Base-by-base conservation (phyloP, 2,888 invertebrate genomes). In the Ichneumoninae sp. region DNA sequence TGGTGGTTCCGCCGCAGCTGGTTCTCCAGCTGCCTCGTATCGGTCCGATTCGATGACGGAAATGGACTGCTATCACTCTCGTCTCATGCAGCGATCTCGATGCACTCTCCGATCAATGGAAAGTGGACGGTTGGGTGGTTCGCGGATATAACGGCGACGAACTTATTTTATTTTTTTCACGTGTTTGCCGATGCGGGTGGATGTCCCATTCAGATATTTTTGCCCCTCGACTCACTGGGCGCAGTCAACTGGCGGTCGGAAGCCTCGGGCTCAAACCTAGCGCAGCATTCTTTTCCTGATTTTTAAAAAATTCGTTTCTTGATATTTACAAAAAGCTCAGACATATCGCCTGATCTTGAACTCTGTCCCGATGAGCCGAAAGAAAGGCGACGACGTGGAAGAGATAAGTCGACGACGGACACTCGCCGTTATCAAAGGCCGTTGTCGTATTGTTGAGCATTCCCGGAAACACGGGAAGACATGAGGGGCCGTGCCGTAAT, bases 31-130 rank as follows among this genome's bases (percentile, higher is more conserved):
- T 52, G 69, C 68, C 66, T 36, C 71, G 33, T 66, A 65, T 77
- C 69, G 63, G 16, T 4, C 5, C 50, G 52, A 78, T 52, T 69
- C 74, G 54, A 78, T 74, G 60, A 63, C 33, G 63, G 57, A 74
- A 76, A 66, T 66, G 52, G 26, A 52, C 16, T 36, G 74, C 74
- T 65, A 47, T 65, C 50, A 76, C 33, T 44, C 44, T 57, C 47
- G 36, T 30, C 65, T 40, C 63, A 26, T 16, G 44, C 13, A 30
- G 40, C 47, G 19, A 66, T 63, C 33, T 47, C 33, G 47, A 57
- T 71, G 36, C 50, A 66, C 36, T 47, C 36, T 26, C n/a, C 3
- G 47, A 57, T 57, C 36, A 50, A 66, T 65, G 44, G 16, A 40
- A 36, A 22, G 19, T 10, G 36, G 36, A 54, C 13, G 30, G 52